Percentiles rank a stretch among this genome's conserved stretches.
Conservation (phyloP, 92 coral and sea anemone species). For the Palythoa grandis region DNA sequence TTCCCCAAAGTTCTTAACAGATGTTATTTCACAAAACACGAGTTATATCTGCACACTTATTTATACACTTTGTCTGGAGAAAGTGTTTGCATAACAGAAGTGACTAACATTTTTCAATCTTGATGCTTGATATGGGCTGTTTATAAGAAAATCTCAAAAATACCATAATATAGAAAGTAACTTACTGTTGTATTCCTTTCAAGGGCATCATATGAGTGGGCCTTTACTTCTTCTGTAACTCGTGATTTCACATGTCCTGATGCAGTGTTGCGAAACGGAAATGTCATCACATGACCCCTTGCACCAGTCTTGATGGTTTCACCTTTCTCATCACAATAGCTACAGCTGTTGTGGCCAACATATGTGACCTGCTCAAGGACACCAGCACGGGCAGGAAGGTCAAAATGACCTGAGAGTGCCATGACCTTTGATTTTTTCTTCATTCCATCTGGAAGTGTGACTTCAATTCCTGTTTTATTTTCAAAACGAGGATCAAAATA, state of each 20-base stretch:
- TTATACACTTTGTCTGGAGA: constrained; percentile 2
- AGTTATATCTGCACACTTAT: background rate
- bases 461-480: constrained; percentile 36
- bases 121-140: background rate
- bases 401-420: constrained; percentile 62
- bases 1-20: background rate
- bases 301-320: constrained; percentile 47
- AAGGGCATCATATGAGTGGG: constrained; percentile 51
- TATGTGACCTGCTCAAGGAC: constrained; percentile 50
- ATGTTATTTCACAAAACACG: background rate
- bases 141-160: background rate
- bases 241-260: constrained; percentile 58
- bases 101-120: background rate
- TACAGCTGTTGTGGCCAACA: constrained; percentile 50
- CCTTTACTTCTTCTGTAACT: constrained; percentile 26
- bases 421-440: constrained; percentile 33
- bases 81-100: constrained; percentile 2
- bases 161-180: background rate
- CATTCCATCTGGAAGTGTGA: constrained; percentile 40
- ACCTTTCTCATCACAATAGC: constrained; percentile 50
- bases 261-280: constrained; percentile 47
- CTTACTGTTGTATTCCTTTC: constrained; percentile 35
- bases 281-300: constrained; percentile 71
- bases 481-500: background rate
- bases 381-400: constrained; percentile 56